Percentiles rank a stretch among this genome's conserved stretches.
phyloP scores from a whole-genome alignment of 2,113 vertebrate genomes.

The Corythornis vintsioides region DNA sequence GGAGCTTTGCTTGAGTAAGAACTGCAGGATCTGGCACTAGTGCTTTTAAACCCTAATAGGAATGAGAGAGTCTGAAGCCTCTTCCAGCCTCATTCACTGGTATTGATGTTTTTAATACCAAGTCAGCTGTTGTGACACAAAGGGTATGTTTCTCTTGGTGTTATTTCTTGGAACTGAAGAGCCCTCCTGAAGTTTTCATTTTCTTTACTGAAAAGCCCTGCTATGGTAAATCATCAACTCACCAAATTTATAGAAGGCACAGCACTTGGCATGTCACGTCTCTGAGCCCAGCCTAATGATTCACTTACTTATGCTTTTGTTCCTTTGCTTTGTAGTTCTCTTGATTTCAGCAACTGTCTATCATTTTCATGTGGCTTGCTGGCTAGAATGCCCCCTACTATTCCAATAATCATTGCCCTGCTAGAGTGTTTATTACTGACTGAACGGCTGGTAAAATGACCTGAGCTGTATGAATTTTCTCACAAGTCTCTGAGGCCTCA shows the following conservation, averaged over 20 bases:
- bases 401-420: conserved; percentile 44
- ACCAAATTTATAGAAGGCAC: conserved; percentile 63
- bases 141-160: conserved; percentile 55
- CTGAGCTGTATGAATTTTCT: conserved; percentile 50
- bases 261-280: conserved; percentile 59
- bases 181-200: conserved; percentile 70
- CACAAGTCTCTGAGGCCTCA: conserved; percentile 27
- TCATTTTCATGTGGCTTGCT: conserved; percentile 63
- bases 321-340: conserved; percentile 57
- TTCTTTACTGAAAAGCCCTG: conserved; percentile 64
- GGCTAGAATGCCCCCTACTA: conserved; percentile 52
- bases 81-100: conserved; percentile 55
- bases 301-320: conserved; percentile 59
- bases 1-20: conserved; percentile 47
- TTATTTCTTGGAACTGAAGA: conserved; percentile 59
- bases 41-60: conserved; percentile 52
- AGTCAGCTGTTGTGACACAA: conserved; percentile 61
- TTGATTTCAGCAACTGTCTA: conserved; percentile 67
- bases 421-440: conserved; percentile 49
- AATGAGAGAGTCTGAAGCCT: conserved; percentile 32
- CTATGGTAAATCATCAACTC: conserved; percentile 65
- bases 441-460: conserved; percentile 36
- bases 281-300: conserved; percentile 56
- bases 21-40: conserved; percentile 48
- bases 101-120: conserved; percentile 60